Evolutionary conservation across 2,888 invertebrate genomes (phyloP), one percentile per base, ranked within the genome.

Genomic region (Aquatica leii): DNA sequence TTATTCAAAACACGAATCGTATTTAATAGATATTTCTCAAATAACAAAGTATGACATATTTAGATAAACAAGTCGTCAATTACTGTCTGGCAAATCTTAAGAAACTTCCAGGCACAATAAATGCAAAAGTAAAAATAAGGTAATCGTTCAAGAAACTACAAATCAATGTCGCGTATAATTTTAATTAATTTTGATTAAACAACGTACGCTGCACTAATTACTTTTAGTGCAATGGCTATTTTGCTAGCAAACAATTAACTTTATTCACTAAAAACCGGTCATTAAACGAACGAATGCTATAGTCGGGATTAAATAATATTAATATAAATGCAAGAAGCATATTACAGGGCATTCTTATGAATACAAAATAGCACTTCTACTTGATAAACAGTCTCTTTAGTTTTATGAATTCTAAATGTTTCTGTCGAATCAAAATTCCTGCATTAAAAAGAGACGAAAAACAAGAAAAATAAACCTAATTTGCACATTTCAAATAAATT

Each of bases 241-340:
- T n/a, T n/a, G n/a, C 24, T 4, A 24, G 24, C 24, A 24, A 24
- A 24, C 24, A 24, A 24, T 24, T 24, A 24, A 24, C 24, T 24
- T 59, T 51, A 31, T 8, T 12, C 56, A 1, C 21, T 43, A 8
- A 24, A 24, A 24, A 24, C 2, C 24, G 6, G 24, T 24, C 2
- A 24, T 24, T 24, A 24, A 24, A 24, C 4, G 24, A 24, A 24
- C 24, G 24, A 24, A 24, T 24, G 24, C 24, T 51, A 43, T 14
- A 31, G 21, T 41, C 21, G n/a, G 24, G 41, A 50, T 51, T 58
- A 51, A 41, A 41, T 48, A 51, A 40, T 50, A 50, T 50, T 58
- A 58, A 58, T 58, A 58, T 50, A 58, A 58, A 58, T 58, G 58
- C 58, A 58, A 58, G 50, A 12, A 58, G 58, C 51, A 51, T 41